Base-by-base conservation (phyloP, 1,140 invertebrate species). In the Tribolium madens region DNA sequence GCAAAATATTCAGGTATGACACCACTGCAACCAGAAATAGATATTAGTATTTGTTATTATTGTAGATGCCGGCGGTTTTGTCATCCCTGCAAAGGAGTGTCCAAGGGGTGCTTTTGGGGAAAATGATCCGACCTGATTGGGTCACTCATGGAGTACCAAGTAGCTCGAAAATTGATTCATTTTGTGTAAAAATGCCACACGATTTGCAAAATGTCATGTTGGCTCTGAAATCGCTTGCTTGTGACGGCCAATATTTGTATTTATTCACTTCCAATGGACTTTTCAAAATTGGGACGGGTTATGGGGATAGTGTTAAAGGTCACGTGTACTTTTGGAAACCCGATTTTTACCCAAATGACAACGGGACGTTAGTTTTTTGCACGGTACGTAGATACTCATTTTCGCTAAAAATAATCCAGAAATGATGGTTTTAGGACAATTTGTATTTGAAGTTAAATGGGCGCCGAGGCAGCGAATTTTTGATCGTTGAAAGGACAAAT, bases 201-300 rank as follows among this genome's bases (percentile, higher is more conserved):
- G 86, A 87, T 76, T 73, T 89, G 52, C 86, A 85, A 12, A 83
- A 87, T 15, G 81, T 81, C 14, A 85, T 87, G 9, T 80, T 88
- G 0, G 83, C 85, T 3, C 83, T 89, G 50, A 89, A 89, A 82
- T 91, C 92, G 77, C 89, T 96, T 83, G 93, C 91, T 2, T 95
- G 94, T 83, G 96, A 98, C 88, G 97, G 97, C 15, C 91, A 92
- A 78, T 97, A 92, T 86, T 87, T 99, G 17, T 98, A 96, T 86
- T 85, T 98, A 2, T 91, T 93, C 83, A 93, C 91, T 81, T 90
- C 91, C 0, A 92, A 90, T 82, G 93, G 95, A 5, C 87, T 97
- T 52, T 89, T 95, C 31, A 98, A 98, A 88, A 92, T 99, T 80
- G 97, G 97, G 4, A 96, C 96, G 78, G 97, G 97, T 13, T 97